Evolutionary conservation across 2,113 vertebrate species (phyloP), one percentile per base, ranked within the genome.

Genomic region (Neomonachus schauinslandi): DNA sequence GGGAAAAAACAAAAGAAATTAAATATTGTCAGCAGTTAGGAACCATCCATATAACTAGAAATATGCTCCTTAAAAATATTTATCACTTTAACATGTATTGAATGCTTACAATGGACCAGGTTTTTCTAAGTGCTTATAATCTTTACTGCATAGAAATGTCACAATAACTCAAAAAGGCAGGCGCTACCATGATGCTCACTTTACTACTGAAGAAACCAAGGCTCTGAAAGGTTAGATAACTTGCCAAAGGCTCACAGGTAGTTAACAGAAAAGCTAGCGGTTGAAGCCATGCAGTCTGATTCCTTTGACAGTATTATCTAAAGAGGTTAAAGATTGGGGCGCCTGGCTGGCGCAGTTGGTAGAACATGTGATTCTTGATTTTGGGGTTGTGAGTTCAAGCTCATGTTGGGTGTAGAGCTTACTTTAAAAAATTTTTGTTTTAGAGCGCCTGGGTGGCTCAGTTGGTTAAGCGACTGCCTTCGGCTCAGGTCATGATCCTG

Each of bases 271-370:
- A 95, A 80, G 24, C 22, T 57, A 88, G 15, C n/a, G 55, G 57
- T 21, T 93, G 19, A 94, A 95, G 42, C 19, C n/a, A 89, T 31
- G 14, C 31, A 53, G 28, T 80, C 61, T 81, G 81, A 96, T 18
- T 93, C 39, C 16, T 87, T 63, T 93, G 67, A 90, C 51, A 96
- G 7, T 63, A 93, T 96, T 88, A 89, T 71, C 28, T 81, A 89
- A 94, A 84, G 31, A 19, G 83, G 26, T 83, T 89, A 77, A n/a
- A 36, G 26, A 88, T 79, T 83, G n/a, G 22, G 90, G 26, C 4
- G 14, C 39, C 74, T 4, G 4, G 42, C 15, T 77, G 42, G 14
- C 7, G 1, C 26, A 77, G 7, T 49, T 77, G 74, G 42, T 77
- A 77, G 42, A 49, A 42, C 16, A 77, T 18, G 14, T 16, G 42